Conservation (phyloP, 2,113 vertebrate species). For the Genyomyrus donnyi region DNA sequence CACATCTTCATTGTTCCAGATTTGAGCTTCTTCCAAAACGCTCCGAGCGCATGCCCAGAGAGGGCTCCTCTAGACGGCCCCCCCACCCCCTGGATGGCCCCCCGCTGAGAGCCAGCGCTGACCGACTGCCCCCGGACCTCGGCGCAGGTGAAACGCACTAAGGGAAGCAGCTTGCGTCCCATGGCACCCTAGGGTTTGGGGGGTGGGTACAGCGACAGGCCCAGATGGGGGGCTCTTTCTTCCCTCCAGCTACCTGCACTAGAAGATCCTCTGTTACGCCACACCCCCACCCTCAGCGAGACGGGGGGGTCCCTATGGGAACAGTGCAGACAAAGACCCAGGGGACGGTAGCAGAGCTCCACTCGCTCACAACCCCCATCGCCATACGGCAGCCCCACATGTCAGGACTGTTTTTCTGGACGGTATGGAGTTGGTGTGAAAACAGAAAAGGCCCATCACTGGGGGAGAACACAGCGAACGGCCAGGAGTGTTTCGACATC, state of each 20-base stretch:
- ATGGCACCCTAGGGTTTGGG: background rate
- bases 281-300: background rate
- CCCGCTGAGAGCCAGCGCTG: background rate
- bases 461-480: conserved; percentile 18
- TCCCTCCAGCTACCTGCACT: conserved; percentile 26
- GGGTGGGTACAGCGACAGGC: background rate
- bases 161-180: background rate
- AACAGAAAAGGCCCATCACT: background rate
- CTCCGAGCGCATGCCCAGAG: background rate
- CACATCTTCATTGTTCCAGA: conserved; percentile 2
- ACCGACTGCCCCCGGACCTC: background rate
- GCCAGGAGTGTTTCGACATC: conserved; percentile 41
- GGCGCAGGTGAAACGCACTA: background rate
- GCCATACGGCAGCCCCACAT: background rate
- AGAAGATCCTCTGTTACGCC: conserved; percentile 10
- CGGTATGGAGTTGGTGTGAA: background rate
- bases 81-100: background rate
- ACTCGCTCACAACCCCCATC: background rate
- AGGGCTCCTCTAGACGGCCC: background rate
- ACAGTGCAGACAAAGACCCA: conserved; percentile 8
- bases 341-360: background rate
- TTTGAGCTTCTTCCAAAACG: background rate
- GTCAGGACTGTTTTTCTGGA: background rate
- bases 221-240: conserved; percentile 21
- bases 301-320: background rate